Base-by-base conservation (phyloP, 2,113 vertebrate species). In the Pseudorectes ferrugineus region DNA sequence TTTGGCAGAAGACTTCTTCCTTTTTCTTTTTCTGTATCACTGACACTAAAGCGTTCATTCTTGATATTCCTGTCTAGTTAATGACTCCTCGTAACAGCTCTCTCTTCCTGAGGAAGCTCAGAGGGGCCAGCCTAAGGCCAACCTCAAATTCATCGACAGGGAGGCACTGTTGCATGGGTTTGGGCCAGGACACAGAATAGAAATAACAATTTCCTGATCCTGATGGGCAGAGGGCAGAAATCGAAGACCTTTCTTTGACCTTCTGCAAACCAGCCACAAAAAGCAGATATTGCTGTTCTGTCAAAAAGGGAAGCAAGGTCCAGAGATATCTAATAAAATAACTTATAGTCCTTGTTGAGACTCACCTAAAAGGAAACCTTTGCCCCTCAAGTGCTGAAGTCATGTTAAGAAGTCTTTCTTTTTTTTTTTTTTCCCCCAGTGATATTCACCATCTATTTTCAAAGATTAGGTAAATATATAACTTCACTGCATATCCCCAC, bases 371-470 rank as follows among this genome's bases (percentile, higher is more conserved):
- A 72, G 35, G 40, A 72, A 67, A 55, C n/a, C 22, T 88, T 72
- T 59, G 19, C 40, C 15, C 85, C 42, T 65, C 24, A 65, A 29
- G 16, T 68, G 58, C 6, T 70, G 40, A 83, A 68, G 38, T 79
- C 5, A 24, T 1, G 2, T 59, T 65, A 78, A 78, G 17, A 26
- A 84, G 52, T 57, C 1, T 12, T 66, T 21, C 1, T 16, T 31
- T 52, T 17, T 11, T 22, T 14, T 18, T 31, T 11, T 38, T 5
- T 3, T 0, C 0, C 2, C 6, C 8, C 10, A 18, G 23, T n/a
- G 24, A 22, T 83, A 55, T 35, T 72, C 45, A 48, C 24, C 6
- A 9, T 40, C n/a, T 79, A 8, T 82, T 79, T 78, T 75, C 13
- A 79, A 79, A 82, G 19, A 72, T 55, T 22, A 85, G 42, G 20